phyloP scores from a whole-genome alignment of 2,888 invertebrate genomes.

The Cephus rjabovi region DNA sequence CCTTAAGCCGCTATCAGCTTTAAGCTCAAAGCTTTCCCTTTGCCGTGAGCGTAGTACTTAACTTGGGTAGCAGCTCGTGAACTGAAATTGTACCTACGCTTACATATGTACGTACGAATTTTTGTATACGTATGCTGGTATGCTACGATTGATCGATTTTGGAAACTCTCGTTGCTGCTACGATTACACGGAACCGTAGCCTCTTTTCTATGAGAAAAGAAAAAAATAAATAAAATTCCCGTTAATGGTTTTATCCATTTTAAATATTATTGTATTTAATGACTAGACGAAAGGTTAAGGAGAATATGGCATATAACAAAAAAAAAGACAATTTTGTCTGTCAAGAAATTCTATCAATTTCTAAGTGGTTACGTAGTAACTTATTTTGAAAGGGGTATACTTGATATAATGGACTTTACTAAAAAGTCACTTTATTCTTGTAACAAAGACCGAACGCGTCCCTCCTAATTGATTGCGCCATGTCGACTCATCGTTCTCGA shows the following conservation, averaged over 20 bases:
- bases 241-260: background rate
- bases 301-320: background rate
- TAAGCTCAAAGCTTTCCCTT: slow-evolving; percentile 1
- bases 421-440: background rate
- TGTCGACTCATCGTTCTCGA: too few species aligned
- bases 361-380: background rate
- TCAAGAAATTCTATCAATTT: background rate
- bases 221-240: background rate
- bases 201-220: background rate
- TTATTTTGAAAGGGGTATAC: background rate
- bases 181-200: background rate
- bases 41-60: background rate
- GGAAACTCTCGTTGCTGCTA: background rate
- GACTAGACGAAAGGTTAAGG: background rate
- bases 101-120: background rate
- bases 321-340: background rate
- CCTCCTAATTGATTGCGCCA: too few species aligned
- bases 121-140: background rate
- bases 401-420: background rate
- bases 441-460: background rate
- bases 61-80: background rate
- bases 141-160: background rate
- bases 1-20: slow-evolving; percentile 4
- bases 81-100: background rate
- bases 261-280: background rate